A percentile compares a stretch with the other conserved stretches of the same genome.
These are phyloP conservation scores for Drosophila lacteicornis DNA, from an alignment of 1,140 invertebrate species.

Conservation along the genomic window DNA sequence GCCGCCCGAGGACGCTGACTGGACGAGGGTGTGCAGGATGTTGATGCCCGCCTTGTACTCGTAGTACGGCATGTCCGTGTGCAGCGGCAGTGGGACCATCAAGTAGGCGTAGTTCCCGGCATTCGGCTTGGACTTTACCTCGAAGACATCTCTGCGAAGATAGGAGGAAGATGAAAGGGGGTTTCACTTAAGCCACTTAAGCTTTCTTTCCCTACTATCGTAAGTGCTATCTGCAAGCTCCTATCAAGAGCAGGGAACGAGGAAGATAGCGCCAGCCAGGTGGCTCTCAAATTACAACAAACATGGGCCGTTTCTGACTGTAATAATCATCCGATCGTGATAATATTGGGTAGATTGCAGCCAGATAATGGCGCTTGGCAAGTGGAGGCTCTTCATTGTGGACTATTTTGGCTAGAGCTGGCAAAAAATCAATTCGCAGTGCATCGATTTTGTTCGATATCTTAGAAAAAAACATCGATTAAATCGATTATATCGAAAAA, in stretches of 20 bases:
- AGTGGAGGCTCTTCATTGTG: neutral
- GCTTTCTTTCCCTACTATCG: neutral
- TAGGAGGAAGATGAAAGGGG: neutral
- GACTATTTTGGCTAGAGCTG: no score
- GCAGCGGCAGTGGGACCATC: conserved; percentile 87
- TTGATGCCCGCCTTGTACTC: conserved; percentile 90
- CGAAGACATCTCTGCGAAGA: conserved; percentile 86
- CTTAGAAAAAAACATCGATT: no score
- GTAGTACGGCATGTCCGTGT: conserved; percentile 90
- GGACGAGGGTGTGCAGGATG: conserved; percentile 88
- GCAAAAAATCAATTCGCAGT: no score
- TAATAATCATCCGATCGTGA: conserved; percentile 24
- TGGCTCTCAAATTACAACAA: neutral
- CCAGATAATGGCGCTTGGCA: conserved; percentile 11
- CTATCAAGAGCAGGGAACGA: neutral
- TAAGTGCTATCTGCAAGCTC: conserved; percentile 2
- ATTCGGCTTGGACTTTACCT: conserved; percentile 87
- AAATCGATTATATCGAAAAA: no score
- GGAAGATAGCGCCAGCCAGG: neutral
- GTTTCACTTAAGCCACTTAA: neutral
- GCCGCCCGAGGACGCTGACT: conserved; percentile 87
- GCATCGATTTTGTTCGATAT: no score
- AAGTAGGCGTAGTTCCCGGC: conserved; percentile 90
- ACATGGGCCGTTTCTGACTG: conserved; percentile 2
- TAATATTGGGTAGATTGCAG: conserved; percentile 15